phyloP scores from a whole-genome alignment of 2,113 vertebrate species.

The Barnardius zonarius region DNA sequence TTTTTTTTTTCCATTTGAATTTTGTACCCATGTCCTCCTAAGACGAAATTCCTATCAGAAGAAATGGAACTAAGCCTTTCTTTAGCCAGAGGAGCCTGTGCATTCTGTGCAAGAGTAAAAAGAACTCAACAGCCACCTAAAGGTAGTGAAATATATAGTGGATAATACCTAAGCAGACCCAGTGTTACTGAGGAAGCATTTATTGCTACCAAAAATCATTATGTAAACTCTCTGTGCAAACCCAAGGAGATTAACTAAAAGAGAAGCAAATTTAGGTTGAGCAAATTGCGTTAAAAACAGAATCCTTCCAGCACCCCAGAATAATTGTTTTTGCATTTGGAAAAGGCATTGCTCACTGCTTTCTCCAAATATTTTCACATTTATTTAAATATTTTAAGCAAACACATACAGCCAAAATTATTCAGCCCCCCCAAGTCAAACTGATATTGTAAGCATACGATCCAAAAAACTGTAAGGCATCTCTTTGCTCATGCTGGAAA shows the following conservation, averaged over 20 bases:
- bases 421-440: background rate
- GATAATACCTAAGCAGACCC: background rate
- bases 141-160: background rate
- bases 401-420: background rate
- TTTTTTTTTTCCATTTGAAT: background rate
- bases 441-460: background rate
- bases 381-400: background rate
- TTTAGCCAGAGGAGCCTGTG: background rate
- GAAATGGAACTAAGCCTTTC: background rate
- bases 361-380: background rate
- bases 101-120: background rate
- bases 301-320: background rate
- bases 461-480: background rate
- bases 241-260: background rate
- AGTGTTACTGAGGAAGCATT: background rate
- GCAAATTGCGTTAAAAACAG: background rate
- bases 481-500: background rate
- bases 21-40: background rate
- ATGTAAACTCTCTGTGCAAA: background rate
- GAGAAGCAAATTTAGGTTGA: background rate
- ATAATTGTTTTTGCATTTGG: background rate
- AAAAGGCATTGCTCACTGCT: background rate
- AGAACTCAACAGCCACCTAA: background rate
- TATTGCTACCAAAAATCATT: background rate
- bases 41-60: background rate